Evolutionary conservation across 2,797 vertebrate genomes (phyloP), one percentile per base, ranked within the genome.

Genomic region (Triplophysa bombifrons): DNA sequence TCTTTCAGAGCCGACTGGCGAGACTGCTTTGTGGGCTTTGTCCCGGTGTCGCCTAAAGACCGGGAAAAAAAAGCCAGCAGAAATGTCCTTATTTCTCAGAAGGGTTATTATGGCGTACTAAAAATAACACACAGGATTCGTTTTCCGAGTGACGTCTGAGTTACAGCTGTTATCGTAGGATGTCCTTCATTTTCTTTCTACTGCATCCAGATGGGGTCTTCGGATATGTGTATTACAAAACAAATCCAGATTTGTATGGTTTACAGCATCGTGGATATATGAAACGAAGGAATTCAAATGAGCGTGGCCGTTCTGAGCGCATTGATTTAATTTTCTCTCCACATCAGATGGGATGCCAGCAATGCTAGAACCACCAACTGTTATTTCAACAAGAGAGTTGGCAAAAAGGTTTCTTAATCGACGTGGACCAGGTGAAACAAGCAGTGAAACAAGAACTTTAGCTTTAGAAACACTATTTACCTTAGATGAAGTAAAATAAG

Each of bases 21-120:
- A 82, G 85, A 48, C 46, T 48, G 83, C 80, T 72, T 81, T 44
- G 83, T 88, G 82, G 83, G 88, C 86, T 92, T 94, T 93, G 90
- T 93, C 88, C 81, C 55, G 80, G 63, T 80, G 86, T 84, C 72
- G 77, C 50, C 53, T 38, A 66, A 72, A 77, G 61, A 82, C 44
- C 8, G n/a, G 64, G 27, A 30, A 30, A 70, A 71, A 76, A 22
- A 53, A 16, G 41, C 27, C 38, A 71, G n/a, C 58, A 64, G 60
- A 74, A 83, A 76, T 38, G 68, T 74, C 34, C 69, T 61, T 63
- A 30, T 68, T 64, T 41, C 19, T 64, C 27, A 78, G 80, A 82
- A 86, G 86, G 84, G 87, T 86, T 67, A 20, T 71, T 56, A 51
- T 14, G 14, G 44, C 38, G 44, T 22, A 25, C 55, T 58, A 58